phyloP scores from a whole-genome alignment of 2,797 vertebrate genomes.

The Setipinna tenuifilis region DNA sequence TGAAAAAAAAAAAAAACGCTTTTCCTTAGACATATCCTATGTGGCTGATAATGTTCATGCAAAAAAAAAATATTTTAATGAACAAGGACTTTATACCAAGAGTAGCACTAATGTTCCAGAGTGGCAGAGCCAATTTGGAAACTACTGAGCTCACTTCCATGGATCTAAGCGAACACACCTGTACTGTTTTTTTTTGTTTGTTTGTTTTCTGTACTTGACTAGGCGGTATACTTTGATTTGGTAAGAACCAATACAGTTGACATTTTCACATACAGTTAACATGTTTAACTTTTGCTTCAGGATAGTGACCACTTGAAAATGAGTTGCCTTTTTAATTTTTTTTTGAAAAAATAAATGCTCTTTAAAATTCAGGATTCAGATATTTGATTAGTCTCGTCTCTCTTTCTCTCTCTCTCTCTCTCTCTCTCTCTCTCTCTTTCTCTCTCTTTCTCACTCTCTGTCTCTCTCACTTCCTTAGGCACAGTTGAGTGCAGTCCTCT shows the following conservation, averaged over 20 bases:
- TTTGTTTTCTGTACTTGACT: background rate
- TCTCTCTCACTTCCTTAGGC: slow-evolving; percentile 2
- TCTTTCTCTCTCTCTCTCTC: slow-evolving; percentile 14
- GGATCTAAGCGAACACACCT: background rate
- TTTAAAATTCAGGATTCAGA: background rate
- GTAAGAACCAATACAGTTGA: background rate
- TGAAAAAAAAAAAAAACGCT: background rate
- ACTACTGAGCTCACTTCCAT: background rate
- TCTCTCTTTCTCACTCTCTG: slow-evolving; percentile 1
- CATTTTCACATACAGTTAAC: background rate
- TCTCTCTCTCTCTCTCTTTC: slow-evolving; percentile 20
- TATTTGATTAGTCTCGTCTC: background rate
- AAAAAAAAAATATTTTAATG: background rate
- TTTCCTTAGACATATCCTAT: background rate
- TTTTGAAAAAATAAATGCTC: too few species aligned
- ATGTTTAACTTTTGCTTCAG: background rate
- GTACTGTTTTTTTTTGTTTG: background rate
- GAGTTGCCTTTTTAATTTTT: too few species aligned
- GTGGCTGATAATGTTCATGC: background rate
- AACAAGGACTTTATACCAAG: background rate
- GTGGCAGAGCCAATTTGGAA: background rate
- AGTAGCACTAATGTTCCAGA: background rate
- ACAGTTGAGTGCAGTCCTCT: background rate
- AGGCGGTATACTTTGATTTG: background rate
- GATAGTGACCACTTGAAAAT: background rate